Percentiles rank a stretch among this genome's conserved stretches.
Evolutionary conservation across 2,888 invertebrate species (phyloP).

Genomic region (Petrophora chlorosata): DNA sequence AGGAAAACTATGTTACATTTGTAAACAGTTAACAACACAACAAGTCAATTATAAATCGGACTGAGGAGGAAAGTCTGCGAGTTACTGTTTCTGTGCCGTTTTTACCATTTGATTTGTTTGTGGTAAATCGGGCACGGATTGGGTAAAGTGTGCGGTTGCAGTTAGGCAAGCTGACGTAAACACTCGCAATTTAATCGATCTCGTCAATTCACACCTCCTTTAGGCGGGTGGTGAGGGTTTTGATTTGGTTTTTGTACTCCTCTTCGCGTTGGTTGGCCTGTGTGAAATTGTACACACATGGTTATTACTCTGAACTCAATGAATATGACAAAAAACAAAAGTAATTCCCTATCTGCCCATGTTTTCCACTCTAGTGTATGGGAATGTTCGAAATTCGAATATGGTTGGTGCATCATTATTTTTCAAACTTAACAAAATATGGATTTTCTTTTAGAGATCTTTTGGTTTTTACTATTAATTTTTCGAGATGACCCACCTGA

Average conservation of each 20-base stretch:
- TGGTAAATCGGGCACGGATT: constrained; percentile 35
- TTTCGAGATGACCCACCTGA: constrained; percentile 5
- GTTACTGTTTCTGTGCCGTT: constrained; percentile 56
- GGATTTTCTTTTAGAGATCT: background rate
- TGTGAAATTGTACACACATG: constrained; percentile 58
- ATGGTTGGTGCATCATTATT: constrained; percentile 77
- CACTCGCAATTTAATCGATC: constrained; percentile 66
- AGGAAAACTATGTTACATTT: constrained; percentile 45
- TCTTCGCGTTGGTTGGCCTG: constrained; percentile 99
- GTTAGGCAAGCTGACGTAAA: constrained; percentile 74
- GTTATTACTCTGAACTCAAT: constrained; percentile 46
- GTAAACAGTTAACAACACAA: constrained; percentile 36
- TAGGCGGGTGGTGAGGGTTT: constrained; percentile 98
- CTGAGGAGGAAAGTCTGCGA: constrained; percentile 50
- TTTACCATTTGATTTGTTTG: constrained; percentile 48
- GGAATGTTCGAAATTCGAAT: constrained; percentile 6
- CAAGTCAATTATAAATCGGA: constrained; percentile 49
- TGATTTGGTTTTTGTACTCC: constrained; percentile 99
- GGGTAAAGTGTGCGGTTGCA: constrained; percentile 64
- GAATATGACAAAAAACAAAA: background rate
- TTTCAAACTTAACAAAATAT: constrained; percentile 1
- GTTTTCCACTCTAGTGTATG: background rate
- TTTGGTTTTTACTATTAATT: background rate
- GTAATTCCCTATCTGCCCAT: background rate
- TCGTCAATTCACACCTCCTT: constrained; percentile 94